A percentile compares a stretch with the other conserved stretches of the same genome.
Conservation (phyloP, 2,113 vertebrate species). For the Sterna hirundo region DNA sequence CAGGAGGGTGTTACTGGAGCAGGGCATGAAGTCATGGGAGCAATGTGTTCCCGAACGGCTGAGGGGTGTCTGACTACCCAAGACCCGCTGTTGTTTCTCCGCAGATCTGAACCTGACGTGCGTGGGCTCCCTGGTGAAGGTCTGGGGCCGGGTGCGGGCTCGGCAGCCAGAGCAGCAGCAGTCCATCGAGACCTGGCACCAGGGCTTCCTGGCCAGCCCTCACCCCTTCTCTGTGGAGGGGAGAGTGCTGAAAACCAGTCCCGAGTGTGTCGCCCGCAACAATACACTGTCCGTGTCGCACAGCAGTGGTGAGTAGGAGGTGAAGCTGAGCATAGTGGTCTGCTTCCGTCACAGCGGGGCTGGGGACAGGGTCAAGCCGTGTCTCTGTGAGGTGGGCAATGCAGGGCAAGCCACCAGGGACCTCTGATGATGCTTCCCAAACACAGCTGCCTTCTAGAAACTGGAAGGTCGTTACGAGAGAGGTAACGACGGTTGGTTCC, state of each 20-base stretch:
- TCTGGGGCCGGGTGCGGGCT: slow-evolving; percentile 16
- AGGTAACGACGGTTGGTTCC: accelerated
- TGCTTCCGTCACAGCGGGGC: background rate
- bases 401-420: background rate
- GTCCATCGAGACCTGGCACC: background rate
- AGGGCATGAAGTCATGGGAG: background rate
- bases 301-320: background rate
- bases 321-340: background rate
- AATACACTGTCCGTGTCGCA: accelerated
- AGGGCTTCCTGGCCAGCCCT: background rate
- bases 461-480: background rate
- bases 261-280: accelerated
- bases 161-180: background rate
- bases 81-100: background rate
- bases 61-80: background rate
- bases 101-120: slow-evolving; percentile 26
- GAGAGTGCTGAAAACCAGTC: background rate
- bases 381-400: background rate
- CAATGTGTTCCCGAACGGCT: background rate
- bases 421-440: background rate
- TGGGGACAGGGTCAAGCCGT: background rate
- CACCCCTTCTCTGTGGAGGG: background rate
- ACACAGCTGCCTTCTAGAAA: background rate
- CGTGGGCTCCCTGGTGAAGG: background rate
- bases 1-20: background rate